Evolutionary conservation across 2,113 vertebrate genomes (phyloP), one percentile per base, ranked within the genome.

Genomic region (Sceloporus tristichus): DNA sequence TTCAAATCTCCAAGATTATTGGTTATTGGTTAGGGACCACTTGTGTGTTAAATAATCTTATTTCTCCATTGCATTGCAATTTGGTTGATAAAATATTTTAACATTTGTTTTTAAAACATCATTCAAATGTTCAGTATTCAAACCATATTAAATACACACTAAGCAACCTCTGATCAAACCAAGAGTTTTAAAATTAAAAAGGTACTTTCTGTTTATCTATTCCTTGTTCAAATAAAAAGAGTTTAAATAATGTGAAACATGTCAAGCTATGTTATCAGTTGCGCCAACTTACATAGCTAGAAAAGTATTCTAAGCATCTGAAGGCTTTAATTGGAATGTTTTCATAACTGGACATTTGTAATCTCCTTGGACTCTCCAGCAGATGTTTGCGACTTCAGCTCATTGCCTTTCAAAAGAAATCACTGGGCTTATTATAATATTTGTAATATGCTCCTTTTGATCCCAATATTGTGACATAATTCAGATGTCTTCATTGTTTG

Each of bases 311-410:
- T 94, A 96, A 95, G 91, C 93, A 96, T 96, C 95, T 95, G 93
- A 88, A 95, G 90, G 59, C 88, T 93, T 94, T 95, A 96, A 95
- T 94, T 96, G 95, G 89, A 92, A 89, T 91, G 85, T 94, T 97
- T 97, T 95, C 89, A 93, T 92, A 95, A 94, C 93, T 0, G 13
- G 82, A 92, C 85, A 82, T 93, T 93, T 92, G 84, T 93, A 96
- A 97, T 95, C 93, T 95, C 90, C 89, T 91, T 75, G 86, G 94
- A 95, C 94, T 96, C 91, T 92, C 89, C 89, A 90, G 86, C 95
- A 97, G 95, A 96, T 96, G 94, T 93, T 95, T 93, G 80, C 88
- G 89, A 96, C 94, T 95, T 94, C 96, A 95, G 96, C 96, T 92
- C 23, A 87, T 92, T 93, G 79, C 70, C 84, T 95, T 96, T 95